Evolutionary conservation across 2,888 invertebrate genomes (phyloP), one percentile per base, ranked within the genome.

Genomic region (Bombyx huttoni): DNA sequence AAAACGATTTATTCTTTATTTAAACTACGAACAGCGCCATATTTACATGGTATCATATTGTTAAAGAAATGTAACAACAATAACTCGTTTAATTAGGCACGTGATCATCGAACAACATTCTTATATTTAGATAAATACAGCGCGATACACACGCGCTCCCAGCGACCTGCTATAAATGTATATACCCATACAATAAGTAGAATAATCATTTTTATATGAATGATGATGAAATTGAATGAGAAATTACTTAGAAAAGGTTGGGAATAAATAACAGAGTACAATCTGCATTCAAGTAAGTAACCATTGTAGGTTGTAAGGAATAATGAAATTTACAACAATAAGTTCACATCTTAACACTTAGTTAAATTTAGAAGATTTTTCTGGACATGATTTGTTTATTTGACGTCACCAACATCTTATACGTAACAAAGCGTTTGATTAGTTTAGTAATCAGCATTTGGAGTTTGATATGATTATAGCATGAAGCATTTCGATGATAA

Each of bases 11-110:
- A 71, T 79, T 85, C 84, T 84, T 86, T 73, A 80, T 83, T 79
- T 79, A 81, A 81, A 82, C 84, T 87, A 87, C 87, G 85, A 87
- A 88, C 87, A 85, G 88, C 85, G 86, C 81, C 83, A 85, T 85
- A 87, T 85, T 82, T 86, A 87, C 86, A 87, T 82, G 77, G 78
- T 83, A 77, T 81, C 76, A 86, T 87, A 87, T 87, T 87, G 87
- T 83, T 84, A 86, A 80, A 81, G 87, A 88, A 87, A 88, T 87
- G 87, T 87, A 88, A 88, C 88, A 81, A 85, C 74, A 78, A 81
- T 78, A 81, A 78, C 75, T 68, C 64, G 75, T 77, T 81, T 75
- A 74, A 75, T 84, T 85, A 87, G 87, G 86, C 87, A 86, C 85
- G 75, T 81, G 51, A 78, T 75, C 72, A 78, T 75, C 70, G 68